A percentile compares a stretch with the other conserved stretches of the same genome.
Conservation (phyloP, 2,113 vertebrate species). For the Eclectus roratus region DNA sequence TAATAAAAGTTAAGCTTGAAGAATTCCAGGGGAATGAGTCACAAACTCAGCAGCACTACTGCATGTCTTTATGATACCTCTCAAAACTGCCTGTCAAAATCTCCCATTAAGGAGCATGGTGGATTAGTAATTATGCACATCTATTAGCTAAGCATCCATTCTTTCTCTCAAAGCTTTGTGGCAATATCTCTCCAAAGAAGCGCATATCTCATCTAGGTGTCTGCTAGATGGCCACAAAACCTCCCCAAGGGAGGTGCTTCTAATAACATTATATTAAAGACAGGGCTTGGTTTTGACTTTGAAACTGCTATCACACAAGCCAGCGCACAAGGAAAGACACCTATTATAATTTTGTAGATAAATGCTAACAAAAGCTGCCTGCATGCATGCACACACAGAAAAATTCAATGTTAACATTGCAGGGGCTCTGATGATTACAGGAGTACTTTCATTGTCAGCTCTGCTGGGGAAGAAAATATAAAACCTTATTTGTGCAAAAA, state of each 20-base stretch:
- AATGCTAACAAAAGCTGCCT: slow-evolving; percentile 55
- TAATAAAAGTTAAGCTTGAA: not conserved
- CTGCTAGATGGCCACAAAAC: not conserved
- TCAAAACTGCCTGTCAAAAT: slow-evolving; percentile 44
- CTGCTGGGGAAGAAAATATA: not conserved
- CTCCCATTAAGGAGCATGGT: slow-evolving; percentile 33
- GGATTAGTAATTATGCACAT: slow-evolving; percentile 63
- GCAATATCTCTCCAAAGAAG: slow-evolving; percentile 38
- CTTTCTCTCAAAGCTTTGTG: slow-evolving; percentile 34
- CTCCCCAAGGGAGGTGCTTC: slow-evolving; percentile 46
- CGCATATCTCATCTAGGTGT: slow-evolving; percentile 26
- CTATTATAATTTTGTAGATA: slow-evolving; percentile 33
- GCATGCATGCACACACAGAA: not conserved
- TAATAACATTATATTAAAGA: slow-evolving; percentile 28
- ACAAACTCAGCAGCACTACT: not conserved
- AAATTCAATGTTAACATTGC: slow-evolving; percentile 5
- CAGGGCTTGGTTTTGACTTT: slow-evolving; percentile 23
- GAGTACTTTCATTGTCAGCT: slow-evolving; percentile 38
- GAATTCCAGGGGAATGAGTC: not conserved
- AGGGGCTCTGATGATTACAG: not conserved
- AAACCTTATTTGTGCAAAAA: not conserved
- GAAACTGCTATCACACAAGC: slow-evolving; percentile 29
- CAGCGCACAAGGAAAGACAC: slow-evolving; percentile 35
- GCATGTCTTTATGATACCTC: slow-evolving; percentile 18
- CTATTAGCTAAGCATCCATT: slow-evolving; percentile 47